Base-by-base conservation (phyloP, 2,888 invertebrate species). In the Dryobotodes eremita region DNA sequence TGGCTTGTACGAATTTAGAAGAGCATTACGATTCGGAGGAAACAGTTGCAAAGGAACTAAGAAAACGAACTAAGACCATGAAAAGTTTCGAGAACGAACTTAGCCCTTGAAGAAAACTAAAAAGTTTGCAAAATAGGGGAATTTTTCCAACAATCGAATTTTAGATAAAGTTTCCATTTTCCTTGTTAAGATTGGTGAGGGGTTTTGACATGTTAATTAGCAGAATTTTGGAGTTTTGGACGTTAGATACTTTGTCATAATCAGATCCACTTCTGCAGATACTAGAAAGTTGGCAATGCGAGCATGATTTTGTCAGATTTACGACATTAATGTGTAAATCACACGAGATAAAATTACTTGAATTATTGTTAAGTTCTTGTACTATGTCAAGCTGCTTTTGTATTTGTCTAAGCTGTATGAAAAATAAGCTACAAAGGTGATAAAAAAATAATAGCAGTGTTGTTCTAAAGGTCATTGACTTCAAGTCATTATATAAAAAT, bases 61-160 rank as follows among this genome's bases (percentile, higher is more conserved):
- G 61, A 61, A 74, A 78, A 90, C 82, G 76, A 94, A 96, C 92
- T 95, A 93, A 92, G 84, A 88, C 91, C 92, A 93, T 94, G 94
- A 94, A 95, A 94, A 95, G 92, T 91, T 95, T 92, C 91, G 90
- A 93, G 92, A 93, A 90, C 31, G 31, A 79, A 79, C 57, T 31
- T 91, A 91, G 91, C 92, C 89, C 89, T 87, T 69, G 84, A 92
- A 93, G 92, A 93, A 84, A 83, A 85, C 71, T 75, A 64, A 42
- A 2, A 62, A 77, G 70, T 79, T 89, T 80, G 80, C 65, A 71
- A 83, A 85, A 77, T 55, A 13, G 15, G 7, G 17, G 17, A 71
- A 71, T 77, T 81, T 83, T 42, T 75, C 36, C 46, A 15, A 62
- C 70, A 80, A 61, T 71, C 65, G 68, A 87, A 85, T 84, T 83